Percentiles rank a stretch among this genome's conserved stretches.
These are phyloP conservation scores for Salvelinus namaycush DNA, from an alignment of 2,113 vertebrate genomes.

Conservation along the genomic window DNA sequence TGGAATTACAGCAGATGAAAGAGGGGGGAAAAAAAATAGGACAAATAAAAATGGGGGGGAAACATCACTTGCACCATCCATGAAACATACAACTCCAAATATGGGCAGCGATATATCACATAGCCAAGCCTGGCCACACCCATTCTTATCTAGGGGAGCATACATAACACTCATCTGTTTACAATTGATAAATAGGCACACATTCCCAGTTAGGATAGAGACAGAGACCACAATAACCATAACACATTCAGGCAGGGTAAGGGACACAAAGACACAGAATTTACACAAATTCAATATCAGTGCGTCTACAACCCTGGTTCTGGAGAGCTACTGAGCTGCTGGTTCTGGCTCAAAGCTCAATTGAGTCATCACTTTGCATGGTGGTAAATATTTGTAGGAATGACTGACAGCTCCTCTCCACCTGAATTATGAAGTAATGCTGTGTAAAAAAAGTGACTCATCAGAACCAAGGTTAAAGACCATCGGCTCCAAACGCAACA, in stretches of 20 bases:
- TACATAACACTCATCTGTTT: not conserved
- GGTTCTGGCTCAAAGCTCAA: not conserved
- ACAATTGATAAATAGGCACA: not conserved
- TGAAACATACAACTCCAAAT: not conserved
- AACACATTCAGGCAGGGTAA: not conserved
- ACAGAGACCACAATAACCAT: not conserved
- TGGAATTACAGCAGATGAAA: slow-evolving; percentile 35
- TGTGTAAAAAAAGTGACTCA: not conserved
- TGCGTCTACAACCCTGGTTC: slow-evolving; percentile 6
- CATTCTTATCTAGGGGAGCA: not conserved
- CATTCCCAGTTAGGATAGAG: not conserved
- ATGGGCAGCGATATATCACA: not conserved
- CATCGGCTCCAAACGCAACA: not conserved
- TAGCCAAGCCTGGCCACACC: not conserved
- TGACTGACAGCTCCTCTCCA: not conserved
- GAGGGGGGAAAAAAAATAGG: not conserved
- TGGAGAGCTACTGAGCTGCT: not conserved
- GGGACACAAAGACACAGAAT: not conserved
- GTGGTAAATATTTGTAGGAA: slow-evolving; percentile 1
- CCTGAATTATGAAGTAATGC: not conserved
- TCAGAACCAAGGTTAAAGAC: not conserved
- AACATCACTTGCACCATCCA: not conserved
- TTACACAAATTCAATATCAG: not conserved
- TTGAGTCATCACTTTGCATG: not conserved
- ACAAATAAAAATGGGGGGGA: slow-evolving; percentile 11